Evolutionary conservation across 2,113 vertebrate genomes (phyloP), one percentile per base, ranked within the genome.

Genomic region (Gopherus flavomarginatus): DNA sequence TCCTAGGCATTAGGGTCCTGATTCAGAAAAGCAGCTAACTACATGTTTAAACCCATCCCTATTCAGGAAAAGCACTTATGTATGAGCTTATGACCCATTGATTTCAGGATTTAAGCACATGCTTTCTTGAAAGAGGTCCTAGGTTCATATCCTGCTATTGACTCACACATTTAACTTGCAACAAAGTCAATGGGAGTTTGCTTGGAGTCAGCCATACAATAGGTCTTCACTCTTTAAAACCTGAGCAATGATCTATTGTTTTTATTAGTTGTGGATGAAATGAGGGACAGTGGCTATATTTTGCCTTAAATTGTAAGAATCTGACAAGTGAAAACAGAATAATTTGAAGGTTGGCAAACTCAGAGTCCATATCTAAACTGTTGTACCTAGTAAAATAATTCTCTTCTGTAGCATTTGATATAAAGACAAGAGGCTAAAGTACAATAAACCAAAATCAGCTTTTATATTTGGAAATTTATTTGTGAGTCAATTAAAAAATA

Each of bases 311-410:
- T 77, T 26, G 5, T 24, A 77, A 27, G 42, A 44, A 77, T 47
- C 7, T 77, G 72, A 77, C 4, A 47, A 24, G 22, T 6, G 42
- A 12, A 77, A 44, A 79, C 53, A 52, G 19, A 87, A 79, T 22
- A 77, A 22, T 81, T 94, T 88, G 29, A 29, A 31, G 59, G 38
- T 87, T 78, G 50, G 19, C 62, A 59, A 47, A 78, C 87, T 82
- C 94, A 65, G 19, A 59, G 65, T 69, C 13, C 6, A 56, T 85
- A 44, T 79, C 38, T 65, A 31, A 29, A 38, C 7, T 17, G 5
- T 11, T 1, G n/a, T 56, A 44, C 14, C 0, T 44, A 0, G 27
- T 3, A 11, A 21, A 4, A 13, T 5, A 24, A 4, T 54, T 5
- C 86, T 0, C 22, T 44, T 44, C 22, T 44, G 16, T 44, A n/a